phyloP scores from a whole-genome alignment of 2,888 invertebrate genomes.

The Boloria selene region DNA sequence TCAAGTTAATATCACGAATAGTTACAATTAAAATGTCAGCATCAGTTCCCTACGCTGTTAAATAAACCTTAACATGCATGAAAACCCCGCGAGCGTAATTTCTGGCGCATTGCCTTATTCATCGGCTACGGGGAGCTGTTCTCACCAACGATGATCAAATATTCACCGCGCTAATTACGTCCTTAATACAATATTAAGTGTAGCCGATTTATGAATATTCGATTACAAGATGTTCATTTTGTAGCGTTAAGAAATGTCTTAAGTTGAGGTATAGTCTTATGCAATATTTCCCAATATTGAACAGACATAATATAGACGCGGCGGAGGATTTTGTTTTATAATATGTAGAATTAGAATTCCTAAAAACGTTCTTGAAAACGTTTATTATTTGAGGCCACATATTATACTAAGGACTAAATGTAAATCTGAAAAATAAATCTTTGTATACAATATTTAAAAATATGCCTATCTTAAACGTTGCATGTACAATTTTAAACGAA shows the following conservation, averaged over 20 bases:
- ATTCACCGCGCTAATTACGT: conserved; percentile 33
- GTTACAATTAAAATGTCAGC: not conserved
- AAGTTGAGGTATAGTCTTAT: too few species aligned
- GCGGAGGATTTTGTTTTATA: too few species aligned
- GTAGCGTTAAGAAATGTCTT: not conserved
- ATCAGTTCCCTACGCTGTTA: conserved; percentile 3
- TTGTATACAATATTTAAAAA: too few species aligned
- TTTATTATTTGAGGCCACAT: conserved; percentile 17
- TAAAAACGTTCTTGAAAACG: conserved; percentile 8
- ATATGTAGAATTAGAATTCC: too few species aligned
- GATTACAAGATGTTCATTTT: conserved; percentile 4
- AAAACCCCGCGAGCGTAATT: conserved; percentile 23
- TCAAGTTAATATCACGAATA: not conserved
- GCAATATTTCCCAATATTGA: too few species aligned
- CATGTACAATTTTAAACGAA: too few species aligned
- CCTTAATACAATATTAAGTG: conserved; percentile 23
- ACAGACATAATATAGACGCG: too few species aligned
- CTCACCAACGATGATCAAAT: conserved; percentile 32
- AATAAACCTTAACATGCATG: conserved; percentile 17
- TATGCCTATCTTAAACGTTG: too few species aligned
- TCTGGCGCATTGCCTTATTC: conserved; percentile 29
- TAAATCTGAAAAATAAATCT: too few species aligned
- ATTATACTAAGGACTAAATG: too few species aligned
- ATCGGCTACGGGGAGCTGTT: conserved; percentile 31
- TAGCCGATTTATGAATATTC: conserved; percentile 14